A percentile compares a stretch with the other conserved stretches of the same genome.
Evolutionary conservation across 2,888 invertebrate species (phyloP).

Genomic region (Meliscaeva auricollis): DNA sequence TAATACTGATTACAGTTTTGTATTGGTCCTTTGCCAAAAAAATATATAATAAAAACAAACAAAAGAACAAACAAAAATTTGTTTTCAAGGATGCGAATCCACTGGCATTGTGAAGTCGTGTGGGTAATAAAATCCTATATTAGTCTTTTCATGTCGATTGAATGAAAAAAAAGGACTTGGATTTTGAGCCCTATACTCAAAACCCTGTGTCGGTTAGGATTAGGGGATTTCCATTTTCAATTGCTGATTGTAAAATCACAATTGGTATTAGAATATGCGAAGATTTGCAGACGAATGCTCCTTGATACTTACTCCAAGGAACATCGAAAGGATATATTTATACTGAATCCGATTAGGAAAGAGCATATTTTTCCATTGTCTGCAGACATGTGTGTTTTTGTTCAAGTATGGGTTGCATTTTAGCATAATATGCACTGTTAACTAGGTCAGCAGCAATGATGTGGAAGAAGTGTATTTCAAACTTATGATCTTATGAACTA

Average conservation of each 20-base stretch:
- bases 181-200: neutral
- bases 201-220: slow-evolving; percentile 17
- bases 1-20: slow-evolving; percentile 43
- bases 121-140: slow-evolving; percentile 62
- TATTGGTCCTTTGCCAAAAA: slow-evolving; percentile 22
- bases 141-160: slow-evolving; percentile 22
- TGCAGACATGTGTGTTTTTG: neutral
- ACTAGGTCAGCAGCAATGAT: too few species aligned
- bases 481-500: too few species aligned
- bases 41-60: neutral
- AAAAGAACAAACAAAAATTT: slow-evolving; percentile 6
- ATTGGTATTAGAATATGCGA: slow-evolving; percentile 24
- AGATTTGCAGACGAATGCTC: neutral
- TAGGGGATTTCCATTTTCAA: slow-evolving; percentile 55
- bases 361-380: neutral
- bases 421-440: too few species aligned
- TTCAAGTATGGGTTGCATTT: neutral
- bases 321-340: slow-evolving; percentile 14
- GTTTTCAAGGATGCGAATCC: slow-evolving; percentile 43
- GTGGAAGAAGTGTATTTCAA: too few species aligned
- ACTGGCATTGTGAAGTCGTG: slow-evolving; percentile 16
- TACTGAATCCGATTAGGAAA: slow-evolving; percentile 48
- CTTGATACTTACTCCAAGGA: neutral
- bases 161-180: neutral
- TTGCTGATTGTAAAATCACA: slow-evolving; percentile 54